Evolutionary conservation across 2,797 vertebrate genomes (phyloP), one percentile per base, ranked within the genome.

Genomic region (Otolemur crassicaudatus): DNA sequence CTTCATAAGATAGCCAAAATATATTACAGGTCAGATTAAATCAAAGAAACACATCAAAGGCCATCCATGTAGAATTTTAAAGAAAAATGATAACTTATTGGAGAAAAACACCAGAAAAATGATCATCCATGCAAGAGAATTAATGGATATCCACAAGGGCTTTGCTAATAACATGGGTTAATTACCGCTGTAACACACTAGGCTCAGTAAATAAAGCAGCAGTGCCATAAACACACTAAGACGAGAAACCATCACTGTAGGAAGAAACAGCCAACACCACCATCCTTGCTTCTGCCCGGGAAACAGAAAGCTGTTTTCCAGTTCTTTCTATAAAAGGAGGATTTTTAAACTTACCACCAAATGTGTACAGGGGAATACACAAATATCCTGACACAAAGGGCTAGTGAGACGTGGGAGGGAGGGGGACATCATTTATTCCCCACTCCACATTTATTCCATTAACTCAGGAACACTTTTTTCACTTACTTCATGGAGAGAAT

Each of bases 81-180:
- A 73, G 61, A 83, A 77, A 96, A 97, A 31, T 97, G 98, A 98
- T 88, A 94, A 67, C 61, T 89, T 97, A 79, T 82, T 83, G 81
- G 72, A 90, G 84, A 4, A 69, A 97, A 98, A 97, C 94, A 98
- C 4, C 3, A 93, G 93, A 97, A 98, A 98, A 98, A 98, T 96
- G 96, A 98, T 98, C 98, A 98, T 98, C 96, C 96, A 98, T 99
- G 98, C 96, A 97, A 98, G 98, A 98, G 98, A 99, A 99, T 98
- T 98, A 99, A 99, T 98, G 98, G 98, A 97, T 98, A 98, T 98
- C 98, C 99, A 98, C 98, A 98, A 98, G 98, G 98, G 99, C 98
- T 99, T 99, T 99, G 98, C 99, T 99, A 99, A 99, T 99, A 99
- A 99, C 98, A 98, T 95, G 98, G 99, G 99, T 99, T 99, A 99